A percentile compares a stretch with the other conserved stretches of the same genome.
Evolutionary conservation across 2,113 vertebrate species (phyloP).

Genomic region (Thamnophis sirtalis): DNA sequence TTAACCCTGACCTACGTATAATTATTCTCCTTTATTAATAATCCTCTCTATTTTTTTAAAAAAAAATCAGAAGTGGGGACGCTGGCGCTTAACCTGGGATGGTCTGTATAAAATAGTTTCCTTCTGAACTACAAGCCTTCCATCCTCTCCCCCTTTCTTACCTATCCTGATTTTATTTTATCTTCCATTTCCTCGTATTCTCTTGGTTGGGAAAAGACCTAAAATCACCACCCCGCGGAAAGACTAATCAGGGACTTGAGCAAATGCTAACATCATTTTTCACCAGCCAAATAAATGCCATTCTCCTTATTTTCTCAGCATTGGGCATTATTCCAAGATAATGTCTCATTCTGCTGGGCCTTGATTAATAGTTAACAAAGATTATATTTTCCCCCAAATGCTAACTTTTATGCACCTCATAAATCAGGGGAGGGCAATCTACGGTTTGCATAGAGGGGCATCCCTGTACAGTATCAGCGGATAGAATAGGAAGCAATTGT

Average conservation of each 20-base stretch:
- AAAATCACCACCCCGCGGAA: background rate
- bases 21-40: background rate
- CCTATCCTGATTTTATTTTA: background rate
- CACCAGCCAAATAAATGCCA: background rate
- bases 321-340: conserved; percentile 5
- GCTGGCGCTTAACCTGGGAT: background rate
- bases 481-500: background rate
- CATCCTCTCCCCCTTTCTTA: background rate
- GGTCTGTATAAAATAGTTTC: background rate
- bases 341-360: background rate
- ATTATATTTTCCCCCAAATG: background rate
- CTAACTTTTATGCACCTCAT: background rate
- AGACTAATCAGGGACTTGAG: background rate
- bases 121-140: background rate
- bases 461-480: background rate
- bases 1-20: too few species aligned
- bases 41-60: background rate
- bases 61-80: background rate
- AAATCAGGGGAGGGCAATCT: background rate
- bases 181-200: background rate
- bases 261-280: conserved; percentile 16
- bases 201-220: background rate
- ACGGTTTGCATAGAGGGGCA: background rate
- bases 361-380: background rate
- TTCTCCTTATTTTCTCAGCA: background rate